Percentiles rank a stretch among this genome's conserved stretches.
These are phyloP conservation scores for Gasteruption jaculator DNA, from an alignment of 2,888 invertebrate species.

Conservation along the genomic window DNA sequence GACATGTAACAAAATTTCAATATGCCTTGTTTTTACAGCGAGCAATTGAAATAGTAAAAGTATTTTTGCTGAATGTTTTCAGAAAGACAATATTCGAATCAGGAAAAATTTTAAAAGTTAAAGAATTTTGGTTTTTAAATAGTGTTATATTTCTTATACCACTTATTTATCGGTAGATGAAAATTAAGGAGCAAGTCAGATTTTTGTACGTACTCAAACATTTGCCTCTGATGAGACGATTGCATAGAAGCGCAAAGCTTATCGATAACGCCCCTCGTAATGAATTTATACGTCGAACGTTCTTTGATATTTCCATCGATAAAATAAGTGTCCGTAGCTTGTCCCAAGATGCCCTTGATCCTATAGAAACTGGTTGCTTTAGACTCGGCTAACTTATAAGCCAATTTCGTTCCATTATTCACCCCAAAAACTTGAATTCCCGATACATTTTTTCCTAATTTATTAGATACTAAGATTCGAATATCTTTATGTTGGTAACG, in stretches of 20 bases:
- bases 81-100: not conserved
- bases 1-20: no score
- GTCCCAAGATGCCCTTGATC: slow-evolving; percentile 71
- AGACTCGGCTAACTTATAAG: slow-evolving; percentile 58
- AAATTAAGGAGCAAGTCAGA: slow-evolving; percentile 4
- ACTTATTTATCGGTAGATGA: no score
- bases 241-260: slow-evolving; percentile 74
- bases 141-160: slow-evolving; percentile 1
- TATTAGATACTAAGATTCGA: slow-evolving; percentile 58
- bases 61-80: no score
- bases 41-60: not conserved
- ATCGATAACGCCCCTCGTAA: slow-evolving; percentile 68
- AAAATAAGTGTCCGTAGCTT: slow-evolving; percentile 70
- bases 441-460: slow-evolving; percentile 63
- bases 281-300: slow-evolving; percentile 66
- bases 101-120: slow-evolving; percentile 1
- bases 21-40: no score
- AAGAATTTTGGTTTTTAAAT: no score
- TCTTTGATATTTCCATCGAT: slow-evolving; percentile 69
- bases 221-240: slow-evolving; percentile 78
- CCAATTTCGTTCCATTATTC: slow-evolving; percentile 61
- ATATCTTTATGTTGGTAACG: slow-evolving; percentile 69
- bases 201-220: slow-evolving; percentile 69
- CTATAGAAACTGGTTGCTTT: slow-evolving; percentile 68
- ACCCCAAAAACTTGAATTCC: slow-evolving; percentile 77